Conservation (phyloP, 2,888 invertebrate genomes). For the Troides aeacus region DNA sequence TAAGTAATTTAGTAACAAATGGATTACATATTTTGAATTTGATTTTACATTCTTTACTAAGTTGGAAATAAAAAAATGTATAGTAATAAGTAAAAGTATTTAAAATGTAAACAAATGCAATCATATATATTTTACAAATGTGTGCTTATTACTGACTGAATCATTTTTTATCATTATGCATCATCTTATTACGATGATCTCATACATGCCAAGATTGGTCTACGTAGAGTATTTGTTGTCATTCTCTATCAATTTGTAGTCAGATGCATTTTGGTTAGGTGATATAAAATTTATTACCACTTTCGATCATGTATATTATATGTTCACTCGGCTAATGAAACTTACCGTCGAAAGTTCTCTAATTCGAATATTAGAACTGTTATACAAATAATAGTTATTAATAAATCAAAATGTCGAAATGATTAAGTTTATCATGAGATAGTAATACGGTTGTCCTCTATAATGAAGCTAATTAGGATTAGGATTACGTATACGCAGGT, state of each 20-base stretch:
- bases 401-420: background rate
- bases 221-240: background rate
- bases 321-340: too few species aligned
- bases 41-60: background rate
- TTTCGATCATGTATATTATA: too few species aligned
- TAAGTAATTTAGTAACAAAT: too few species aligned
- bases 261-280: too few species aligned
- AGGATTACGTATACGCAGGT: background rate
- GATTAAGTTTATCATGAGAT: background rate
- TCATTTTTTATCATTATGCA: slow-evolving; percentile 6
- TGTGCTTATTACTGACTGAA: background rate
- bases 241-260: background rate
- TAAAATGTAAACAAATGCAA: background rate
- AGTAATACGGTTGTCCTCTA: background rate
- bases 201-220: background rate
- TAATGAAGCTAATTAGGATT: background rate
- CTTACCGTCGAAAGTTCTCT: too few species aligned
- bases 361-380: background rate
- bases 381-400: background rate
- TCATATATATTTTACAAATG: background rate
- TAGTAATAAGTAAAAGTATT: background rate
- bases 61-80: background rate
- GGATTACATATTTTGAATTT: background rate
- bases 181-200: background rate
- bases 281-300: too few species aligned